Evolutionary conservation across 2,113 vertebrate species (phyloP).

Genomic region (Caloenas nicobarica): DNA sequence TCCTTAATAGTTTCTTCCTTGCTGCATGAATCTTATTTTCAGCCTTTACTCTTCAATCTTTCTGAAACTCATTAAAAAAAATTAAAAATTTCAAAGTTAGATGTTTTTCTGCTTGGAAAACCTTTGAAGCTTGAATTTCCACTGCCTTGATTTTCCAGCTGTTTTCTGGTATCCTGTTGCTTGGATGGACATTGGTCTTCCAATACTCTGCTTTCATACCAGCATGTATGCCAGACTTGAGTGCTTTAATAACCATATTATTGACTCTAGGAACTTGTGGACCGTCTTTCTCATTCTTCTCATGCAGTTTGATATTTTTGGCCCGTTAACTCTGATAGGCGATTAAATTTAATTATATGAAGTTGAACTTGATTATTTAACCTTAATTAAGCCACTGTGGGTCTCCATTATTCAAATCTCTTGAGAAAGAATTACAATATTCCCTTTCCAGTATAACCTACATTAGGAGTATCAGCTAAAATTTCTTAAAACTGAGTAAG

Average conservation of each 20-base stretch:
- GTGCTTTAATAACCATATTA: not conserved
- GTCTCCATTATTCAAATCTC: constrained; percentile 3
- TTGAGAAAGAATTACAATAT: not conserved
- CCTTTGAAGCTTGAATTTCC: not conserved
- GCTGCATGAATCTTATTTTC: not conserved
- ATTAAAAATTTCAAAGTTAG: not conserved
- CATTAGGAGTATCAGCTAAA: not conserved
- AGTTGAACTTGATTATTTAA: constrained; percentile 47
- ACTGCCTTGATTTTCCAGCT: not conserved
- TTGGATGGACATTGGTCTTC: not conserved
- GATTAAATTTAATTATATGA: constrained; percentile 36
- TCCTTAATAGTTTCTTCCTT: not conserved
- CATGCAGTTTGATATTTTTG: not conserved
- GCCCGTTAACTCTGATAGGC: constrained; percentile 17
- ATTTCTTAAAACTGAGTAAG: not conserved
- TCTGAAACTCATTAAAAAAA: not conserved
- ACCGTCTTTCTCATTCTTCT: constrained; percentile 8
- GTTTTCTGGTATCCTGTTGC: not conserved
- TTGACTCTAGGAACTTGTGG: not conserved
- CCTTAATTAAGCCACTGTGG: constrained; percentile 31
- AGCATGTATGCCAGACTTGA: not conserved
- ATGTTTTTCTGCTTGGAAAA: not conserved
- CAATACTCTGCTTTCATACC: not conserved
- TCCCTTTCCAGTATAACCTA: not conserved
- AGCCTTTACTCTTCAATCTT: not conserved